These are phyloP conservation scores for Diadema setosum DNA, from an alignment of 35 echinoderm and acorn worm species.

Conservation along the genomic window DNA sequence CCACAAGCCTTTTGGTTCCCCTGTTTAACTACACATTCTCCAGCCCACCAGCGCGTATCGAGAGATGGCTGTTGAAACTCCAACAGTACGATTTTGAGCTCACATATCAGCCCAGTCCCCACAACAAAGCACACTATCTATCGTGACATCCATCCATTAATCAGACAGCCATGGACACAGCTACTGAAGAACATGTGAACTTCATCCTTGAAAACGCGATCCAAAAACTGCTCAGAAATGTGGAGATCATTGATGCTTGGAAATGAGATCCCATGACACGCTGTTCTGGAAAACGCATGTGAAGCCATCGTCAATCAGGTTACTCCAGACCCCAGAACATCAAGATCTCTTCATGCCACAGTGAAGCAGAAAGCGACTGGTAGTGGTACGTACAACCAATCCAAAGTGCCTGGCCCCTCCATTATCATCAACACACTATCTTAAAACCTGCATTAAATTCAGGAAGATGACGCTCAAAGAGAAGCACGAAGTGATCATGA, in stretches of 20 bases:
- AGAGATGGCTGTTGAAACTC: slow-evolving; percentile 67
- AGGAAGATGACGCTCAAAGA: too few species aligned
- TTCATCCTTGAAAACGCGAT: slow-evolving; percentile 26
- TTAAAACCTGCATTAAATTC: slow-evolving; percentile 80
- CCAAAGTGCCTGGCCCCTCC: too few species aligned
- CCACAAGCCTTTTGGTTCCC: slow-evolving; percentile 64
- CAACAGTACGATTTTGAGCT: slow-evolving; percentile 60
- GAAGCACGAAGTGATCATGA: slow-evolving; percentile 70
- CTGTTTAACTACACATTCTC: slow-evolving; percentile 43
- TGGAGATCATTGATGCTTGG: neutral
- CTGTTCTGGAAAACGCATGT: too few species aligned
- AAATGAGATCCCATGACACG: neutral
- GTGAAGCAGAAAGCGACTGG: too few species aligned
- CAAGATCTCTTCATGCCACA: too few species aligned
- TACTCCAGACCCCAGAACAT: too few species aligned
- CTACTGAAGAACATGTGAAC: slow-evolving; percentile 48
- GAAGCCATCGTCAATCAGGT: too few species aligned
- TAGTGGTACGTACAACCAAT: too few species aligned
- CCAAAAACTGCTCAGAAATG: slow-evolving; percentile 34
- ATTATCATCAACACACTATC: too few species aligned
- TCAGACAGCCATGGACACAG: neutral
- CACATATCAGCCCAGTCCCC: slow-evolving; percentile 16
- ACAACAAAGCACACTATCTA: slow-evolving; percentile 49
- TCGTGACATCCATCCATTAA: slow-evolving; percentile 32
- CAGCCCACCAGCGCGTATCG: slow-evolving; percentile 57